phyloP scores from a whole-genome alignment of 2,113 vertebrate species.

The Guaruba guarouba region DNA sequence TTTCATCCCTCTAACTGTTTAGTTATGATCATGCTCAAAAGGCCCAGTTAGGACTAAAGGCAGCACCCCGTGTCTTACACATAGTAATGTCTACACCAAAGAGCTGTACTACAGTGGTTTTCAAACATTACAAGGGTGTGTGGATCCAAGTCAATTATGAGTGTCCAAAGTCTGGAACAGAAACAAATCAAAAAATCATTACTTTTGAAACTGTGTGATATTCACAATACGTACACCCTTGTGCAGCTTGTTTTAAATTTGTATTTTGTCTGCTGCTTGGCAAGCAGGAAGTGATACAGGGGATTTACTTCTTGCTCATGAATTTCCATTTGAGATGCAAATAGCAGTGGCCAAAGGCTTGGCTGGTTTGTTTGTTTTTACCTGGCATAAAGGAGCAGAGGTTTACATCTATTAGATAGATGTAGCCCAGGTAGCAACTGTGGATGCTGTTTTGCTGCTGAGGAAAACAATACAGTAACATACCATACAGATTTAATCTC shows the following conservation, averaged over 20 bases:
- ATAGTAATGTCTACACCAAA: background rate
- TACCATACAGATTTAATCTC: background rate
- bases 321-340: background rate
- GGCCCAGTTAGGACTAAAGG: background rate
- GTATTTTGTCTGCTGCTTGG: background rate
- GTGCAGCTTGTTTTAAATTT: background rate
- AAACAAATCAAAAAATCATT: background rate
- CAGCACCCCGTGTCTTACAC: background rate
- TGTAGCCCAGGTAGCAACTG: background rate
- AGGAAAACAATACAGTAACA: background rate
- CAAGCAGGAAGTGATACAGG: background rate
- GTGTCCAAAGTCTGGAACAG: background rate
- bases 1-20: background rate
- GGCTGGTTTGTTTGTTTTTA: background rate
- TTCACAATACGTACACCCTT: rapidly evolving
- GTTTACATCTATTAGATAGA: background rate
- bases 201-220: background rate
- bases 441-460: background rate
- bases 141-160: background rate
- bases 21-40: background rate
- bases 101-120: background rate
- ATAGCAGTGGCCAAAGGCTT: background rate
- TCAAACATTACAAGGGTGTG: background rate
- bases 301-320: background rate
- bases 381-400: background rate